These are phyloP conservation scores for Leptinotarsa texana DNA, from an alignment of 1,140 invertebrate species.

Conservation along the genomic window DNA sequence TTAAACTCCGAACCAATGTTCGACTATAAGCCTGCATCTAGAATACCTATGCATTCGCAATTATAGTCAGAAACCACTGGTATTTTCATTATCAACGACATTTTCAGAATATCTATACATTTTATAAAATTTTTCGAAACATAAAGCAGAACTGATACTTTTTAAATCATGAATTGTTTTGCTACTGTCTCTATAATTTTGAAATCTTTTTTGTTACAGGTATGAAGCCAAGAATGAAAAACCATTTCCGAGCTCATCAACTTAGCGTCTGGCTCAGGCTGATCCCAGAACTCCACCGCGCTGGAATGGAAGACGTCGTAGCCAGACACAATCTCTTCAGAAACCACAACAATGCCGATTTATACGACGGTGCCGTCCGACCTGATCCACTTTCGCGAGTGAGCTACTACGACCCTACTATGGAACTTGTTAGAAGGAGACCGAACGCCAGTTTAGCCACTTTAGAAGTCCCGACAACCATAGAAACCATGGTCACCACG, in stretches of 20 bases:
- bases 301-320: slow-evolving; percentile 85
- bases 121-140: too few relatives aligned
- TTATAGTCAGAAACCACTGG: too few relatives aligned
- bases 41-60: too few relatives aligned
- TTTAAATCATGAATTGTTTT: too few relatives aligned
- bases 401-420: slow-evolving; percentile 60
- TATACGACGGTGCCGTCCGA: slow-evolving; percentile 81
- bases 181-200: neutral
- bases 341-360: slow-evolving; percentile 77
- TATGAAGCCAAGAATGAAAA: slow-evolving; percentile 86
- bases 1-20: too few relatives aligned
- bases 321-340: slow-evolving; percentile 82
- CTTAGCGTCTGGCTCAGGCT: slow-evolving; percentile 91
- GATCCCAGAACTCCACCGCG: slow-evolving; percentile 88
- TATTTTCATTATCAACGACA: too few relatives aligned
- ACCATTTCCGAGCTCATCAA: slow-evolving; percentile 92
- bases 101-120: too few relatives aligned
- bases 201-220: slow-evolving; percentile 61
- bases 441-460: slow-evolving; percentile 58
- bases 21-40: too few relatives aligned
- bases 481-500: slow-evolving; percentile 62
- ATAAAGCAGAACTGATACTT: too few relatives aligned
- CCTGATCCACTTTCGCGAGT: slow-evolving; percentile 74
- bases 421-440: slow-evolving; percentile 63
- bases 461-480: slow-evolving; percentile 61